Percentiles rank a stretch among this genome's conserved stretches.
Conservation (phyloP, 2,888 invertebrate genomes). For the Lucinisca nassula region DNA sequence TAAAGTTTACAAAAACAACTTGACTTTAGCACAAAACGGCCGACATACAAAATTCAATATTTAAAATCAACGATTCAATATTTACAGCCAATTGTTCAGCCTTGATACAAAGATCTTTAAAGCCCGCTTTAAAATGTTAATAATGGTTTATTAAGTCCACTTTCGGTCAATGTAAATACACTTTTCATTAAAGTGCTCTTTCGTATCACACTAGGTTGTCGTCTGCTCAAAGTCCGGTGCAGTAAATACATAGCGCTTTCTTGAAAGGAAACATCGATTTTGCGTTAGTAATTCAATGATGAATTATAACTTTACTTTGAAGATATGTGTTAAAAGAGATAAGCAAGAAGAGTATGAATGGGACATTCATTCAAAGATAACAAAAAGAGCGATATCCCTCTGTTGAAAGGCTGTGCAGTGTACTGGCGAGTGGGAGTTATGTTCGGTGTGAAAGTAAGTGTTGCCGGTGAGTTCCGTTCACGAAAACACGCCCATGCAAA, state of each 20-base stretch:
- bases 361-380: too few species aligned
- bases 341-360: too few species aligned
- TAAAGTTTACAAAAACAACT: slow-evolving; percentile 3
- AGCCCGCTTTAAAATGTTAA: slow-evolving; percentile 1
- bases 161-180: background rate
- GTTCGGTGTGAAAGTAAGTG: too few species aligned
- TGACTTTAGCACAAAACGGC: background rate
- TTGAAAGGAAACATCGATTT: background rate
- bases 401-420: too few species aligned
- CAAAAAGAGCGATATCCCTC: too few species aligned
- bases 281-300: background rate
- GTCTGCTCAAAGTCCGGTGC: background rate
- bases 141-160: background rate
- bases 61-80: background rate
- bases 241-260: background rate
- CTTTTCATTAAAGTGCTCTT: background rate
- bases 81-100: background rate
- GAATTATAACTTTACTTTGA: background rate
- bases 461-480: too few species aligned
- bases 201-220: background rate
- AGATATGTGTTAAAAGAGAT: background rate
- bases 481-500: too few species aligned
- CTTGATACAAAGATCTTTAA: background rate
- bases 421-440: too few species aligned
- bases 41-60: background rate